A percentile compares a stretch with the other conserved stretches of the same genome.
Conservation (phyloP, 2,113 vertebrate genomes). For the Thunnus maccoyii region DNA sequence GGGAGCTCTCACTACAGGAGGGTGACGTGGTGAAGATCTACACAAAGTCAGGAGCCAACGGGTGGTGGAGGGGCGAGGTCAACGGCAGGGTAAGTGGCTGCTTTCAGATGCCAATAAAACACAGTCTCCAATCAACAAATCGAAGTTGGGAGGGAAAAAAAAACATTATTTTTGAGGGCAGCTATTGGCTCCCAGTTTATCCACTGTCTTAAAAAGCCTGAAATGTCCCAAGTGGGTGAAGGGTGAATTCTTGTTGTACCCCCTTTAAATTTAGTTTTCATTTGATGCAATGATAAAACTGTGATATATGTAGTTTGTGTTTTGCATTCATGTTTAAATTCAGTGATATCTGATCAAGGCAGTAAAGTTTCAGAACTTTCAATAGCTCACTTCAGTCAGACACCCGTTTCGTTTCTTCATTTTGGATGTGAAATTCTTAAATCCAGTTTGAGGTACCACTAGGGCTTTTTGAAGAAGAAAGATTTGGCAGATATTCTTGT, state of each 20-base stretch:
- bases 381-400: slow-evolving; percentile 4
- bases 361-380: neutral
- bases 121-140: neutral
- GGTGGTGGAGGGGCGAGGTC: slow-evolving; percentile 98
- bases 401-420: neutral
- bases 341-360: neutral
- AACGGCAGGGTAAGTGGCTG: slow-evolving; percentile 90
- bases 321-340: neutral
- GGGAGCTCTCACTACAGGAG: slow-evolving; percentile 94
- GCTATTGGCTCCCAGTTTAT: neutral
- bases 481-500: slow-evolving; percentile 24
- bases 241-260: too few relatives aligned
- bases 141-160: neutral
- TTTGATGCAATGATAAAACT: too few relatives aligned
- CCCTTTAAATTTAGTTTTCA: too few relatives aligned
- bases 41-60: slow-evolving; percentile 94
- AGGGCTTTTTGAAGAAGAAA: neutral
- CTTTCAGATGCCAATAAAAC: neutral
- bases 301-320: too few relatives aligned
- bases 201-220: too few relatives aligned
- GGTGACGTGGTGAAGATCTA: slow-evolving; percentile 97
- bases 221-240: too few relatives aligned
- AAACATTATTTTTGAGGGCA: neutral
- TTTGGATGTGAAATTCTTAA: neutral
- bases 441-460: slow-evolving; percentile 4